Evolutionary conservation across 1,140 invertebrate genomes (phyloP), one percentile per base, ranked within the genome.

Genomic region (Globodera ellingtonae): DNA sequence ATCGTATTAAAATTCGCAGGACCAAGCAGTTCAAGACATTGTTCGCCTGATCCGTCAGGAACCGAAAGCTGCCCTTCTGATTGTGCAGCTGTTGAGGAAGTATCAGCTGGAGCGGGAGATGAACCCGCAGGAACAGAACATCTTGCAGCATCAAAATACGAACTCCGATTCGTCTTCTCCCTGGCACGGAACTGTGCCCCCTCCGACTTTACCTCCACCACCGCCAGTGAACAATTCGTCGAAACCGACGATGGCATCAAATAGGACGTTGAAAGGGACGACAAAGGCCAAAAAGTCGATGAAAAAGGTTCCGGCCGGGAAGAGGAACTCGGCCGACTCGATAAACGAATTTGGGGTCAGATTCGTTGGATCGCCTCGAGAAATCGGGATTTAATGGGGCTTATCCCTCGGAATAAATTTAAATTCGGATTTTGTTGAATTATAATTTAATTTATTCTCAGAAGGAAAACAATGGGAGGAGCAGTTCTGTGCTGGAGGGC

Each of bases 31-130:
- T 7, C 84, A 87, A 59, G 85, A 86, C 74, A 86, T 86, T 81
- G 86, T 88, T 18, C 86, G 86, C 18, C 56, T 86, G 15, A 86
- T 86, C n/a, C 80, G 83, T 52, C 85, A 86, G 77, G 85, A 87
- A 47, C 74, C 84, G 18, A 75, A 81, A 46, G 85, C 85, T 48
- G 84, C 85, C 18, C 67, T 86, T 15, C 73, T 86, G 24, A 86
- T 86, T 74, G 85, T 86, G 35, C 85, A 86, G 72, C 80, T 86
- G 48, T 73, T 86, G 21, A 72, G 85, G 47, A 78, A 80, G 44
- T 86, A 85, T 75, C 85, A 86, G 72, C 72, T 86, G 24, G 85
- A 86, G 69, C 69, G 67, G 35, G 82, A 78, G 48, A 47, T 47
- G 21, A 62, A 77, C 65, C 13, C 69, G 8, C 75, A 67, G 47